A percentile compares a stretch with the other conserved stretches of the same genome.
phyloP scores from a whole-genome alignment of 2,888 invertebrate genomes.

The Slavum lentiscoides region DNA sequence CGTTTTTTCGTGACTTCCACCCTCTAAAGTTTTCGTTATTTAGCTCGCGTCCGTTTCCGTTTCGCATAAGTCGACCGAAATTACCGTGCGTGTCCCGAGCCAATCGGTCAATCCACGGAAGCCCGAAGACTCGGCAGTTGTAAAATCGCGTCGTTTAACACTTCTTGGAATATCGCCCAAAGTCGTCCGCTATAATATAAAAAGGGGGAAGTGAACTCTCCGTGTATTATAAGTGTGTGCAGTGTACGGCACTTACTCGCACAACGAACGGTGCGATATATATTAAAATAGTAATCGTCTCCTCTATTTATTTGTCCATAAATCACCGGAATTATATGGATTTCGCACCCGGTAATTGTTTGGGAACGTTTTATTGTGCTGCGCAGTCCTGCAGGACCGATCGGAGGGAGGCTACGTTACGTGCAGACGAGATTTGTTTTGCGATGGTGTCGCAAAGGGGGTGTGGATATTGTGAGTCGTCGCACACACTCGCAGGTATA shows the following conservation, averaged over 20 bases:
- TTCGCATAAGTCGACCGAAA: constrained; percentile 22
- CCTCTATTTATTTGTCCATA: not conserved
- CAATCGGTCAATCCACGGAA: not conserved
- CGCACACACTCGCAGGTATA: too few species aligned
- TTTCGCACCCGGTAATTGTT: constrained; percentile 10
- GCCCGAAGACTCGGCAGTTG: not conserved
- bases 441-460: too few species aligned
- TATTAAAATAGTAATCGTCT: too few species aligned
- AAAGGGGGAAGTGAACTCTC: not conserved
- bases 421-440: too few species aligned
- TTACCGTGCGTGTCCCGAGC: constrained; percentile 5
- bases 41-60: constrained; percentile 4
- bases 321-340: constrained; percentile 6
- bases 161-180: constrained; percentile 26
- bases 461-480: too few species aligned
- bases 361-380: not conserved
- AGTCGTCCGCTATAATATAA: not conserved
- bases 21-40: not conserved
- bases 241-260: too few species aligned
- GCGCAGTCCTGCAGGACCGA: too few species aligned
- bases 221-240: not conserved
- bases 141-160: constrained; percentile 18
- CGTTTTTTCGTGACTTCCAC: not conserved
- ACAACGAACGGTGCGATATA: too few species aligned
- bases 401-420: too few species aligned